Percentiles rank a stretch among this genome's conserved stretches.
These are phyloP conservation scores for Echinops telfairi DNA, from an alignment of 2,113 vertebrate species.

Conservation along the genomic window DNA sequence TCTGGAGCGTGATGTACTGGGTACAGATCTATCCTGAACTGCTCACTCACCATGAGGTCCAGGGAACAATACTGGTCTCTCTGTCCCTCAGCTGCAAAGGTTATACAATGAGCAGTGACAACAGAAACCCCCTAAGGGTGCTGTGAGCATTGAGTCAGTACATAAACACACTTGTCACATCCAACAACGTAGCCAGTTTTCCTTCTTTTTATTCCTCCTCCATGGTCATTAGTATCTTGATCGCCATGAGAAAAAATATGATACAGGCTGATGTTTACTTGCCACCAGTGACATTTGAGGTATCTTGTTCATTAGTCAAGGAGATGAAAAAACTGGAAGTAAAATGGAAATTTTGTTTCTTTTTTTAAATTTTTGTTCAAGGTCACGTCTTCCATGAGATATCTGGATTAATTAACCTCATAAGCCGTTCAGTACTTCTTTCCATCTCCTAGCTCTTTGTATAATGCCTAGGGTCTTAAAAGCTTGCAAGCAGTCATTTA, in stretches of 20 bases:
- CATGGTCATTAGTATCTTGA: not conserved
- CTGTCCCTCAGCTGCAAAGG: not conserved
- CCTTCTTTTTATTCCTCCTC: not conserved
- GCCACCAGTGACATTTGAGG: not conserved
- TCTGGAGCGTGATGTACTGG: not conserved
- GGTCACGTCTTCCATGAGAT: not conserved
- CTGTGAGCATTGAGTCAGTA: not conserved
- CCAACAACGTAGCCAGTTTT: not conserved
- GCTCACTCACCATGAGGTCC: not conserved
- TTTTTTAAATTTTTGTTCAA: not conserved
- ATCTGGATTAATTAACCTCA: not conserved
- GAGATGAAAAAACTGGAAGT: not conserved
- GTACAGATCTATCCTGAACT: not conserved
- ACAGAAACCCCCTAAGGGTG: not conserved
- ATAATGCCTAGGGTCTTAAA: not conserved
- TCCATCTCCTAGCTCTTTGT: not conserved
- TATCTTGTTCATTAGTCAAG: not conserved
- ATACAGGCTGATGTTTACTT: conserved; percentile 13
- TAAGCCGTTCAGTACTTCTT: not conserved
- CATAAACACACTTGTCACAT: conserved; percentile 8
- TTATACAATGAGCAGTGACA: not conserved
- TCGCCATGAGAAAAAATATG: not conserved
- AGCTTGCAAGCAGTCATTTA: not conserved
- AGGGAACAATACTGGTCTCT: not conserved
- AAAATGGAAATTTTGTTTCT: not conserved